phyloP scores from a whole-genome alignment of 1,140 invertebrate genomes.

The Drosophila nikananu region DNA sequence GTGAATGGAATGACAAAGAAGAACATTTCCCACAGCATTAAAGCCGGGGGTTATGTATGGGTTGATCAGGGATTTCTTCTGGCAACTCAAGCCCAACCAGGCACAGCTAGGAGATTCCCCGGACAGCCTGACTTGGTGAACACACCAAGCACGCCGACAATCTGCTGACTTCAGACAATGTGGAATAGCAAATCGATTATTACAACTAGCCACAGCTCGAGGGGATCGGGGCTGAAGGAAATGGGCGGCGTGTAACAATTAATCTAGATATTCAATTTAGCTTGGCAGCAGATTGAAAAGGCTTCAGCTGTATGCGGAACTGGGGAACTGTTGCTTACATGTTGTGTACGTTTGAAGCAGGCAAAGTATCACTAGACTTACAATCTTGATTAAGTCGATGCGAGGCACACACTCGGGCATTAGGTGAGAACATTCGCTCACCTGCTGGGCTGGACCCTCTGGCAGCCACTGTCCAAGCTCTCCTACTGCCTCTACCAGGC shows the following conservation, averaged over 20 bases:
- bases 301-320: background rate
- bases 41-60: background rate
- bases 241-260: constrained; percentile 3
- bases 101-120: background rate
- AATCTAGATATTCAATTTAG: background rate
- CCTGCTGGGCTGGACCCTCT: constrained; percentile 85
- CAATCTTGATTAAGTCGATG: background rate
- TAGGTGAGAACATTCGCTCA: constrained; percentile 7
- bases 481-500: constrained; percentile 87
- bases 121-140: constrained; percentile 2
- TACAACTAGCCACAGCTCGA: constrained; percentile 1
- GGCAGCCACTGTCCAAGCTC: constrained; percentile 86
- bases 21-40: background rate
- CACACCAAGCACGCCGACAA: background rate
- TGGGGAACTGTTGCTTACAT: background rate
- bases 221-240: constrained; percentile 4
- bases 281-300: background rate
- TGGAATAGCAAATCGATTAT: constrained; percentile 11
- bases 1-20: background rate
- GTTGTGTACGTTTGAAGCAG: background rate
- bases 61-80: background rate
- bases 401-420: background rate
- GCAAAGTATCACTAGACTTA: background rate
- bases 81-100: background rate
- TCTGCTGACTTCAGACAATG: constrained; percentile 1